Evolutionary conservation across 2,888 invertebrate genomes (phyloP), one percentile per base, ranked within the genome.

Genomic region (Balanococcus diminutus): DNA sequence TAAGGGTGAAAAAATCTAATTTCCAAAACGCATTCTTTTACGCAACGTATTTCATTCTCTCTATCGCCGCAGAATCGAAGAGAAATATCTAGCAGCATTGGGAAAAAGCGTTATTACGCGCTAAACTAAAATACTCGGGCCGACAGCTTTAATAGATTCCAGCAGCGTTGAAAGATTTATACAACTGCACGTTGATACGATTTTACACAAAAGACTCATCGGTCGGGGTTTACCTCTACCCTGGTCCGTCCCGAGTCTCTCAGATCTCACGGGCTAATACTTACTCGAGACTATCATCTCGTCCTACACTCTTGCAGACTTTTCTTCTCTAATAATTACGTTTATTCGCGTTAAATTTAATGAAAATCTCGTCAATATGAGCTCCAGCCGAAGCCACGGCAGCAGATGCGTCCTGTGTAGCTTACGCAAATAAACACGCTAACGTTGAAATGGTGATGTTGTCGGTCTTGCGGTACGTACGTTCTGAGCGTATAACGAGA

Each of bases 1-100:
- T 1, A 32, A 19, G 11, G 36, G 22, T 36, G 36, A 79, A 79
- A 79, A 79, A 79, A 79, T 79, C 75, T 79, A 79, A 79, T 79
- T 79, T 79, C 75, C 75, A 79, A 79, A 79, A 79, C 75, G 75
- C 75, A 79, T 79, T 79, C 75, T 79, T 79, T 79, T 36, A 79
- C 72, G 72, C 75, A 36, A 32, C 75, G 36, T 36, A 79, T 79
- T 79, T 79, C 75, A 67, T 79, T 36, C 75, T 36, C 75, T 79
- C 75, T 79, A 79, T 36, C 36, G 75, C 36, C 75, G n/a, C 31
- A 5, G 56, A 32, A n/a, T 79, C 75, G 75, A 36, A 79, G 32
- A 79, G 32, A 79, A 79, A 32, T 79, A 79, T 79, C 75, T 79
- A 36, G n/a, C 72, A 31, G n/a, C 36, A 31, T 36, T 28, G 67